Evolutionary conservation across 2,113 vertebrate species (phyloP).

Genomic region (Psilopogon haemacephalus): DNA sequence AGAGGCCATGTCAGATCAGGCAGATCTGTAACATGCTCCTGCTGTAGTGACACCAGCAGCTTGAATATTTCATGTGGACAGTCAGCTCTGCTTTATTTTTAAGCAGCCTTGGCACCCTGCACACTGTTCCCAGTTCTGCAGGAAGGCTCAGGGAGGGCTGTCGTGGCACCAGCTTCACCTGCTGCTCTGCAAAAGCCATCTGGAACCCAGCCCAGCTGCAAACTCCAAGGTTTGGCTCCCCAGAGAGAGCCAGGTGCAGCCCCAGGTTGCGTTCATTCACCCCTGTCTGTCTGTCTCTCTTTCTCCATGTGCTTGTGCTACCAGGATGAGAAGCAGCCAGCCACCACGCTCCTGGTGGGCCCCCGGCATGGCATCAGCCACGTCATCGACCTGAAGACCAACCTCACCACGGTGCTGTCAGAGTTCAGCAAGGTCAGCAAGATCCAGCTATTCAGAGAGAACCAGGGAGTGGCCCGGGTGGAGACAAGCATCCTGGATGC

Average conservation of each 20-base stretch:
- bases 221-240: not conserved
- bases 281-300: not conserved
- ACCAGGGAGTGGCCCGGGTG: constrained; percentile 93
- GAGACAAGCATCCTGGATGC: constrained; percentile 93
- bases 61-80: constrained; percentile 40
- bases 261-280: not conserved
- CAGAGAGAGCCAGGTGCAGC: not conserved
- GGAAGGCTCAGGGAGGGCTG: not conserved
- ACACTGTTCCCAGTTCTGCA: not conserved
- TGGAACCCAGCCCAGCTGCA: not conserved
- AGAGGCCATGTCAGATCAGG: not conserved
- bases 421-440: constrained; percentile 97
- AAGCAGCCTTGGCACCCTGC: not conserved
- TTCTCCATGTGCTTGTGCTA: not conserved
- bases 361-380: constrained; percentile 97
- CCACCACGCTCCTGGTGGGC: constrained; percentile 92
- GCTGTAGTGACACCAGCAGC: not conserved
- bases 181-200: not conserved
- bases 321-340: constrained; percentile 94
- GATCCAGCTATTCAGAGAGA: constrained; percentile 95
- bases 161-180: not conserved
- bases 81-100: not conserved
- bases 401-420: constrained; percentile 94
- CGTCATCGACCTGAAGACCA: constrained; percentile 98
- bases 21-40: not conserved